Percentiles rank a stretch among this genome's conserved stretches.
Conservation (phyloP, 1,140 invertebrate genomes). For the Probaryconus sp. region DNA sequence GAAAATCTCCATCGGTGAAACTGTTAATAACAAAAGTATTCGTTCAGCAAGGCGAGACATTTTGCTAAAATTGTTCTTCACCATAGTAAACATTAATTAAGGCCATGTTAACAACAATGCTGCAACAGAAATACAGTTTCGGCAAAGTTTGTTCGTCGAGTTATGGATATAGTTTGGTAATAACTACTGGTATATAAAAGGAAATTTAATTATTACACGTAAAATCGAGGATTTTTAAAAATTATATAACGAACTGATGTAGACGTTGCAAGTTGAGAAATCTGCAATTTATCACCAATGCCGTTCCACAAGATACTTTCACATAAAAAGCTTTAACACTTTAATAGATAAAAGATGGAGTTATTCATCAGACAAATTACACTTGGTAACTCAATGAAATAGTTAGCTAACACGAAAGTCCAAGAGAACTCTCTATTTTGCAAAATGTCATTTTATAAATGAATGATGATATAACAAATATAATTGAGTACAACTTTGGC, state of each 20-base stretch:
- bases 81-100: constrained; percentile 52
- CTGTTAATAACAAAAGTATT: constrained; percentile 1
- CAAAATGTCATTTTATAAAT: too few relatives aligned
- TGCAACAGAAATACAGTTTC: constrained; percentile 17
- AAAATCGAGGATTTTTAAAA: background rate
- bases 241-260: too few relatives aligned
- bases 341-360: too few relatives aligned
- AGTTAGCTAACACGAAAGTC: too few relatives aligned
- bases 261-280: too few relatives aligned
- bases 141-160: constrained; percentile 7
- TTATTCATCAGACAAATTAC: too few relatives aligned
- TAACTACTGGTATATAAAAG: background rate
- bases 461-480: background rate
- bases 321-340: too few relatives aligned
- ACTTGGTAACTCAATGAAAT: too few relatives aligned
- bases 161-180: constrained; percentile 7
- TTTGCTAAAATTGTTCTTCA: constrained; percentile 1
- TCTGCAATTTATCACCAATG: too few relatives aligned
- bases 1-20: background rate
- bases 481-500: constrained; percentile 9
- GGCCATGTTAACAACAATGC: constrained; percentile 43
- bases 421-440: too few relatives aligned
- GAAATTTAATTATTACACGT: background rate
- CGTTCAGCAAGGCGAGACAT: background rate
- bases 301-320: too few relatives aligned